These are phyloP conservation scores for Ivindomyrus marchei DNA, from an alignment of 2,113 vertebrate species.

Conservation along the genomic window DNA sequence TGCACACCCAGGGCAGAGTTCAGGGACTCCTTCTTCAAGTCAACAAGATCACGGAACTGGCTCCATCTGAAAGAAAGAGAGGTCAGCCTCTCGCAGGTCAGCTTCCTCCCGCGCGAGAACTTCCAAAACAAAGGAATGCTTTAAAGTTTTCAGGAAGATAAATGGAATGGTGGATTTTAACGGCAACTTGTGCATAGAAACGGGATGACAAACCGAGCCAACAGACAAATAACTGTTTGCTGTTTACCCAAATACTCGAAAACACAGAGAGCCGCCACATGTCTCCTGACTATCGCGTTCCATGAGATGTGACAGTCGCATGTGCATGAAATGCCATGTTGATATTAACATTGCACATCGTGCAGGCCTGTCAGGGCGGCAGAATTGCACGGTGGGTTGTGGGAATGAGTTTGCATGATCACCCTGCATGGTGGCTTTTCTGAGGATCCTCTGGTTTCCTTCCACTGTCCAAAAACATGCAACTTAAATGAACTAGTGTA, in stretches of 20 bases:
- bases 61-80: constrained; percentile 73
- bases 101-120: not conserved
- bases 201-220: not conserved
- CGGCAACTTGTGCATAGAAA: not conserved
- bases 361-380: no score
- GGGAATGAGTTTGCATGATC: no score
- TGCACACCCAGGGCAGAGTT: constrained; percentile 91
- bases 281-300: not conserved
- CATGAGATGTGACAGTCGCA: no score
- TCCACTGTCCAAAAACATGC: no score
- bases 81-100: not conserved
- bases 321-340: no score
- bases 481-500: no score
- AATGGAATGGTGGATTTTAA: not conserved
- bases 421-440: no score
- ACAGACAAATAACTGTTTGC: not conserved
- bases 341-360: no score
- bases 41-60: constrained; percentile 93
- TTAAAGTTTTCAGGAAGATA: not conserved
- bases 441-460: no score
- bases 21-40: constrained; percentile 92
- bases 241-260: not conserved
- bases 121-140: not conserved
- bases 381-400: no score
- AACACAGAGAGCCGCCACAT: not conserved